Conservation (phyloP, 2,113 vertebrate genomes). For the Cyprinodon brontotheroides region DNA sequence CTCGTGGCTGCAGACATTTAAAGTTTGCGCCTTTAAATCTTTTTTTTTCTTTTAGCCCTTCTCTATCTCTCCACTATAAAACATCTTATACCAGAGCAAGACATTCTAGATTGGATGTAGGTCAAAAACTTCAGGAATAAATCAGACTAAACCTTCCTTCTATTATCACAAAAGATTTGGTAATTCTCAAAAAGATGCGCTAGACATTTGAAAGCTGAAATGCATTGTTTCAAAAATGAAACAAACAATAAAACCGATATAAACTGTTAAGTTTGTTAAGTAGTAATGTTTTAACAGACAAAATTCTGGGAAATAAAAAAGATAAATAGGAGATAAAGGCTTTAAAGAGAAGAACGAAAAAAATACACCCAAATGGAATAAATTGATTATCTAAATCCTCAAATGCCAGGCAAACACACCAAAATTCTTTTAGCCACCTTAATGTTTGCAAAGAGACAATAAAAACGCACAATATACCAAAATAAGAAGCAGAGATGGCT, state of each 20-base stretch:
- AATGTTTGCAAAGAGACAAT: not conserved
- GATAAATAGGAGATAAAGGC: not conserved
- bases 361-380: not conserved
- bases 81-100: not conserved
- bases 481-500: not conserved
- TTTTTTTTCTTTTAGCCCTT: not conserved
- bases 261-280: not conserved
- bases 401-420: not conserved
- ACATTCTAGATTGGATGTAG: not conserved
- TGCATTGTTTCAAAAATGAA: not conserved
- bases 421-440: not conserved
- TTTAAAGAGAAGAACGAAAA: not conserved
- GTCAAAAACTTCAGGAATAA: not conserved
- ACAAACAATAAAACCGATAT: not conserved
- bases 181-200: not conserved
- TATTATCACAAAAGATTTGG: not conserved
- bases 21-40: not conserved
- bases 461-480: not conserved
- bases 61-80: not conserved
- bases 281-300: not conserved
- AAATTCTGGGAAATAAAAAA: not conserved
- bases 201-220: not conserved
- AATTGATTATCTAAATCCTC: not conserved
- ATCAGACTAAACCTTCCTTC: not conserved
- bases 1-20: conserved; percentile 1